Evolutionary conservation across 2,888 invertebrate species (phyloP), one percentile per base, ranked within the genome.

Genomic region (Dasysyrphus tricinctus): DNA sequence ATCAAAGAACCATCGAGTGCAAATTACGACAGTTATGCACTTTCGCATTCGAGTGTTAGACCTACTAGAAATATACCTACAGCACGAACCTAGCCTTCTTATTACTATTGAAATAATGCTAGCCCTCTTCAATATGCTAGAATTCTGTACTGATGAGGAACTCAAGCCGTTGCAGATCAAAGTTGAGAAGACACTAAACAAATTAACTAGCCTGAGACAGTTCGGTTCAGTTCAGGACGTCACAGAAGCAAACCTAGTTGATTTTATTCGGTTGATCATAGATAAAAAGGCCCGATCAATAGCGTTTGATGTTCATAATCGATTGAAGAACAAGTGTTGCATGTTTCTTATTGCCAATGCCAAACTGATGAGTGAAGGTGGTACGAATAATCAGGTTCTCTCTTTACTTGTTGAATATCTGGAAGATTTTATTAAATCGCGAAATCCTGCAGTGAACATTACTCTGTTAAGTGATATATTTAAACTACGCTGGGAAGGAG

Each of bases 11-110:
- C 94, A 94, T 84, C 94, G 94, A 37, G 95, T 95, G 90, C 94
- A 95, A 85, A 95, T 95, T 65, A 95, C 95, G 89, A 93, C 94
- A 2, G 90, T 96, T 8, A 95, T 95, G 70, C 96, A 96, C 91
- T 96, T 96, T 89, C 93, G 96, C 87, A 94, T 95, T 47, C 94
- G 96, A 87, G 96, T 95, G n/a, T 93, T 96, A 47, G 96, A 96
- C 93, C 93, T 97, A 63, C 93, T 96, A 16, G 96, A 96, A 89
- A 95, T 95, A 88, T 96, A 96, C 90, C 90, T 96, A 47, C 95
- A 96, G 88, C 95, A 95, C 29, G 94, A 94, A 67, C 96, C 96
- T 0, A 94, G 95, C 0, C 94, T 96, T 94, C 93, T 95, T 49
- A 93, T 95, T 34, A 94, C 95, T 77, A 92, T 96, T 56, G 95